Base-by-base conservation (phyloP, 2,888 invertebrate genomes). In the Macrosoma leucophasiata region DNA sequence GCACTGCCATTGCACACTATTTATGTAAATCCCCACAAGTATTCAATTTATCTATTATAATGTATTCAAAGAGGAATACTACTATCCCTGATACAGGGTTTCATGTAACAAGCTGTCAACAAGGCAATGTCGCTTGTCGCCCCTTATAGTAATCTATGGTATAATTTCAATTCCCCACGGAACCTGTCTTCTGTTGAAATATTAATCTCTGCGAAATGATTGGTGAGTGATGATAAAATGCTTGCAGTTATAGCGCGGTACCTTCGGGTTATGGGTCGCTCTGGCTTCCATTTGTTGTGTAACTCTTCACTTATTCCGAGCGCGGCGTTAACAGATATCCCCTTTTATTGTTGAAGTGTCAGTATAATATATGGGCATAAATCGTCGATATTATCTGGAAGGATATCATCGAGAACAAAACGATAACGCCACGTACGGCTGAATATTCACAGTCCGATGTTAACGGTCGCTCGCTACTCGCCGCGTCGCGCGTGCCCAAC, bases 11-110 rank as follows among this genome's bases (percentile, higher is more conserved):
- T 75, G 79, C 74, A 71, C 70, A 81, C 76, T 77, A 71, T 74
- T 81, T 79, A 81, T 79, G 81, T 75, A 62, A 81, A 81, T 81
- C 58, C 54, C 56, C 52, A 70, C 73, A 75, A 78, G 73, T 78
- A 79, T 78, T 81, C 76, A 79, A 81, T 82, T 81, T 73, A 70
- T 74, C 70, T 63, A 58, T 62, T 63, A 55, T 72, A 74, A 45
- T 42, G 54, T 70, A 76, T 76, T 73, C 73, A 67, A 62, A 57
- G 55, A 62, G 55, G 56, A 62, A 66, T 68, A 74, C 72, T 65
- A 67, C 63, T 63, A 58, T 58, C 59, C 52, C 49, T 56, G 44
- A 48, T 61, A 62, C 58, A 59, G 49, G 67, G 57, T 58, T 58
- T 59, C 57, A 51, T 56, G 57, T 59, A 53, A 58, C 65, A 62